Percentiles rank a stretch among this genome's conserved stretches.
These are phyloP conservation scores for Gila orcuttii DNA, from an alignment of 2,113 vertebrate genomes.

Conservation along the genomic window DNA sequence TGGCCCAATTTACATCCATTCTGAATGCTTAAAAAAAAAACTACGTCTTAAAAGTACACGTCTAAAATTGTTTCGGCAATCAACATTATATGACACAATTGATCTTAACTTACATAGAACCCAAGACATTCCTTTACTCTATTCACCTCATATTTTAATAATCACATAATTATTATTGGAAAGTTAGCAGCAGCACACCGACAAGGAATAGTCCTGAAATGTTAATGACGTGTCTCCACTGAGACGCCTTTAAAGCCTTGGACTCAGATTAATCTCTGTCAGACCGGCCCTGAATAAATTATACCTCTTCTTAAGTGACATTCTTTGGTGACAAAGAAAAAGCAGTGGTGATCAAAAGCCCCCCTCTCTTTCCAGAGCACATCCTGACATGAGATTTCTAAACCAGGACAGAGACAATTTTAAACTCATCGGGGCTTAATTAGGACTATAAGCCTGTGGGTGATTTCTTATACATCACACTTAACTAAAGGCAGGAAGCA, in stretches of 20 bases:
- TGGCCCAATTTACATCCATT: neutral
- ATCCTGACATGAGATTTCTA: conserved; percentile 40
- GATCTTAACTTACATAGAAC: neutral
- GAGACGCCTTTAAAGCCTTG: conserved; percentile 18
- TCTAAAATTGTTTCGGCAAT: neutral
- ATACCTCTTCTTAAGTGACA: conserved; percentile 26
- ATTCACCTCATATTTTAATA: neutral
- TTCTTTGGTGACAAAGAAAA: conserved; percentile 24
- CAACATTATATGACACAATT: neutral
- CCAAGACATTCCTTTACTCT: neutral
- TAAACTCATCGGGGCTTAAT: conserved; percentile 50
- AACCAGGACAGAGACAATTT: conserved; percentile 43
- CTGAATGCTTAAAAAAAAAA: neutral
- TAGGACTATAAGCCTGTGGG: conserved; percentile 44
- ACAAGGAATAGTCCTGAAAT: neutral
- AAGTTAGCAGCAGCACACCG: neutral
- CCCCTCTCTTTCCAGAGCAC: conserved; percentile 21
- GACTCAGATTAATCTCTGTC: conserved; percentile 38
- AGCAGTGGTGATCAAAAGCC: conserved; percentile 42
- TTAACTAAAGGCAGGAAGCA: conserved; percentile 35
- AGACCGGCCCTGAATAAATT: conserved; percentile 37
- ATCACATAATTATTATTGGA: neutral
- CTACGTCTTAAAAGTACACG: neutral
- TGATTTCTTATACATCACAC: conserved; percentile 43
- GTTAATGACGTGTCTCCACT: conserved; percentile 18